Conservation (phyloP, 2,888 invertebrate genomes). For the Teleogryllus oceanicus region DNA sequence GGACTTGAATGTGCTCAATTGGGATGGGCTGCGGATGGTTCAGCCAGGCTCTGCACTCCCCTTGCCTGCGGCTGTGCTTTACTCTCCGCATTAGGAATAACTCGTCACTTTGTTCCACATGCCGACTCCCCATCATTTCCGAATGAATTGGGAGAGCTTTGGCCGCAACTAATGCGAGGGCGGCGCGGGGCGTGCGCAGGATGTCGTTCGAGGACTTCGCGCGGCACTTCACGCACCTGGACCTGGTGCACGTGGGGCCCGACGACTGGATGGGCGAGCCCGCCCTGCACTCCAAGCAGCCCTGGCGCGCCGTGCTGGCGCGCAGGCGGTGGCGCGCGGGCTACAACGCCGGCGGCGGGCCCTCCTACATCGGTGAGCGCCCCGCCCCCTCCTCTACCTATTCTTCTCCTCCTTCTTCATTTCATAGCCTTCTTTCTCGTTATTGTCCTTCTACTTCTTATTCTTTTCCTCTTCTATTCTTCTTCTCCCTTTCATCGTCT, state of each 20-base stretch:
- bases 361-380: constrained; percentile 53
- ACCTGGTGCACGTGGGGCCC: constrained; percentile 71
- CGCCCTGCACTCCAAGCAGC: constrained; percentile 63
- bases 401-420: background rate
- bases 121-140: too few species aligned
- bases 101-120: too few species aligned
- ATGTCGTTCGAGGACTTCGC: constrained; percentile 70
- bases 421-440: background rate
- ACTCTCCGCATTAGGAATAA: too few species aligned
- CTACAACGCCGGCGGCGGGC: constrained; percentile 69
- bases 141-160: too few species aligned
- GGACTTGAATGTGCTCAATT: too few species aligned
- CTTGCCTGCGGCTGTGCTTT: too few species aligned
- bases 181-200: constrained; percentile 47
- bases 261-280: constrained; percentile 71
- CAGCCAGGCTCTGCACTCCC: too few species aligned
- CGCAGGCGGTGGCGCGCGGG: constrained; percentile 64
- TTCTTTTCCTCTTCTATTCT: too few species aligned
- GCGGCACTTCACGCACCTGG: constrained; percentile 62
- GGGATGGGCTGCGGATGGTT: too few species aligned
- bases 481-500: too few species aligned
- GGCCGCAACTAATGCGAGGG: too few species aligned
- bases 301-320: constrained; percentile 68
- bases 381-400: background rate
- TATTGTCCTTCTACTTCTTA: background rate